Conservation (phyloP, 2,888 invertebrate genomes). For the Sinelater perroti region DNA sequence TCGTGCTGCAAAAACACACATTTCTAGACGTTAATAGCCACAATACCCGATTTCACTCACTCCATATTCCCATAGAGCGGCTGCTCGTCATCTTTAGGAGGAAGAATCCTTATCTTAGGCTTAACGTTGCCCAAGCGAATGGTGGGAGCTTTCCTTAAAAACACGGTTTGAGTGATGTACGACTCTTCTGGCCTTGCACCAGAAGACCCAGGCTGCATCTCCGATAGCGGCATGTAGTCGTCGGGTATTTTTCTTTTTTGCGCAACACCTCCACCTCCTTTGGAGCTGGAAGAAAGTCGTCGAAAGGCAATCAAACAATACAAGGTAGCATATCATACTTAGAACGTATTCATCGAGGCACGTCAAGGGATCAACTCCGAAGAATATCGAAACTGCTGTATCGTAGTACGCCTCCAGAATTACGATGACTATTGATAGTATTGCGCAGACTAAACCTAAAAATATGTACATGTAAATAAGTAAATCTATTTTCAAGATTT, state of each 20-base stretch:
- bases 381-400: conserved; percentile 60
- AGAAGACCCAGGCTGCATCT: conserved; percentile 19
- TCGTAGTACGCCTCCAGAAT: conserved; percentile 61
- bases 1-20: conserved; percentile 17
- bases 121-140: background rate
- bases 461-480: conserved; percentile 29
- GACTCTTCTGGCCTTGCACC: background rate
- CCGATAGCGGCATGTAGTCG: conserved; percentile 10
- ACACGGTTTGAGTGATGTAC: conserved; percentile 23
- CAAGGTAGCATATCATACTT: conserved; percentile 52
- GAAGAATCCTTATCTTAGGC: background rate
- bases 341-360: conserved; percentile 63
- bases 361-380: conserved; percentile 64
- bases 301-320: background rate
- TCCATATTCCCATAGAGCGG: conserved; percentile 36
- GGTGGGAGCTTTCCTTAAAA: conserved; percentile 24
- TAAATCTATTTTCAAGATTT: conserved; percentile 9
- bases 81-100: conserved; percentile 23
- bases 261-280: conserved; percentile 25
- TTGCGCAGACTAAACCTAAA: conserved; percentile 62
- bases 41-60: conserved; percentile 19
- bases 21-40: background rate
- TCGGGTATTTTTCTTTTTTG: conserved; percentile 14
- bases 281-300: conserved; percentile 16
- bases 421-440: conserved; percentile 59